Conservation (phyloP, 2,797 vertebrate species). For the Enteromius treurensis region DNA sequence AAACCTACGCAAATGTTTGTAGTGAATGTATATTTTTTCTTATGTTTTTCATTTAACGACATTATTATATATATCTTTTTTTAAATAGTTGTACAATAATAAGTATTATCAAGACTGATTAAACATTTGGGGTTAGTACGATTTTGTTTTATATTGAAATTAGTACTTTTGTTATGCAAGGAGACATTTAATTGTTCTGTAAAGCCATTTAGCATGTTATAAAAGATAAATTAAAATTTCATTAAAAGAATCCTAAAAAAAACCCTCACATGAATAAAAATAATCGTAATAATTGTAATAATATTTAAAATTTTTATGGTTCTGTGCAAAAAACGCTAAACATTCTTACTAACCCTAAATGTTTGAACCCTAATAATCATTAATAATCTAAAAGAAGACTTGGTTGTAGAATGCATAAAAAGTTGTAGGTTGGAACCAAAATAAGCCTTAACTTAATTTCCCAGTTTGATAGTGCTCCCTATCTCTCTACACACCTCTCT, state of each 20-base stretch:
- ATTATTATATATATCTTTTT: background rate
- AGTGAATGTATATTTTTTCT: background rate
- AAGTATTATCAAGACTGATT: background rate
- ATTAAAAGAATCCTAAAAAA: background rate
- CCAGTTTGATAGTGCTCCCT: constrained; percentile 80
- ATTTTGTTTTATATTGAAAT: background rate
- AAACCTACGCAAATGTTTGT: background rate
- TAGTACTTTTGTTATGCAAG: background rate
- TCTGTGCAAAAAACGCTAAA: background rate
- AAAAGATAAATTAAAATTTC: too few species aligned
- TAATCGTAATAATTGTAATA: background rate
- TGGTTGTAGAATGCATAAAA: background rate
- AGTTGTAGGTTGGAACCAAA: background rate
- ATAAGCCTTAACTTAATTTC: constrained; percentile 46
- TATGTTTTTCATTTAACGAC: background rate
- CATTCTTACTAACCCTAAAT: background rate
- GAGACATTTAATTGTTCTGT: background rate
- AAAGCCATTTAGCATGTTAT: background rate
- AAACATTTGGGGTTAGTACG: background rate
- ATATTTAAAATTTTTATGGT: background rate
- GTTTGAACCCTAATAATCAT: background rate
- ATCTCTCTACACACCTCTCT: constrained; percentile 78
- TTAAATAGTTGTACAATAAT: too few species aligned
- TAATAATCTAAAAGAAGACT: background rate
- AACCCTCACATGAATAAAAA: too few species aligned